These are phyloP conservation scores for Pteropus rufus DNA, from an alignment of 2,797 vertebrate species.

Conservation along the genomic window DNA sequence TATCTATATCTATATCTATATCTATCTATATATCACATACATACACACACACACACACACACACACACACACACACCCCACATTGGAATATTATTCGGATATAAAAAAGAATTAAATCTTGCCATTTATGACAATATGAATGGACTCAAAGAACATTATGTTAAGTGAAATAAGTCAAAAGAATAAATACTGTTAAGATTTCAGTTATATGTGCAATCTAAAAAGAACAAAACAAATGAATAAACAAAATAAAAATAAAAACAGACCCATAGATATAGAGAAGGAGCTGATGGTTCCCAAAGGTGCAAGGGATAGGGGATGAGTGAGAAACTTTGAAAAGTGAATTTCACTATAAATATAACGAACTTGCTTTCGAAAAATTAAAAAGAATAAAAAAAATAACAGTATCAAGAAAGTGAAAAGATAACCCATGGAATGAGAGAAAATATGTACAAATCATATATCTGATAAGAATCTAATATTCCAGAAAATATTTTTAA, in stretches of 20 bases:
- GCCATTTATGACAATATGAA: not conserved
- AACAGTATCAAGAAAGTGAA: not conserved
- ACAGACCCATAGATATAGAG: not conserved
- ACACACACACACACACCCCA: not conserved
- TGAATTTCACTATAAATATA: not conserved
- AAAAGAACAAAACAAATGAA: not conserved
- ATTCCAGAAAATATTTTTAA: not conserved
- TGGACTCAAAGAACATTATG: not conserved
- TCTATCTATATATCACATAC: too few relatives aligned
- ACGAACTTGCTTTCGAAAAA: not conserved
- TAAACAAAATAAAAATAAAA: not conserved
- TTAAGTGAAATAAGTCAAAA: not conserved
- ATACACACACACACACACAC: not conserved
- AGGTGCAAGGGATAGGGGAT: not conserved
- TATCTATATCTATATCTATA: too few relatives aligned
- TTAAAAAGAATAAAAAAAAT: not conserved
- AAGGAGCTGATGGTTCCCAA: not conserved
- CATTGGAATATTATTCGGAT: not conserved
- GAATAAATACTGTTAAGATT: not conserved
- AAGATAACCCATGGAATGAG: not conserved
- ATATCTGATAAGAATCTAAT: not conserved
- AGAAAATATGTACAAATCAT: not conserved
- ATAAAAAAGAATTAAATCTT: not conserved
- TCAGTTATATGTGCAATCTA: not conserved
- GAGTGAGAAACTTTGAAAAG: not conserved